Evolutionary conservation across 2,797 vertebrate genomes (phyloP).

Genomic region (Kryptopterus vitreolus): DNA sequence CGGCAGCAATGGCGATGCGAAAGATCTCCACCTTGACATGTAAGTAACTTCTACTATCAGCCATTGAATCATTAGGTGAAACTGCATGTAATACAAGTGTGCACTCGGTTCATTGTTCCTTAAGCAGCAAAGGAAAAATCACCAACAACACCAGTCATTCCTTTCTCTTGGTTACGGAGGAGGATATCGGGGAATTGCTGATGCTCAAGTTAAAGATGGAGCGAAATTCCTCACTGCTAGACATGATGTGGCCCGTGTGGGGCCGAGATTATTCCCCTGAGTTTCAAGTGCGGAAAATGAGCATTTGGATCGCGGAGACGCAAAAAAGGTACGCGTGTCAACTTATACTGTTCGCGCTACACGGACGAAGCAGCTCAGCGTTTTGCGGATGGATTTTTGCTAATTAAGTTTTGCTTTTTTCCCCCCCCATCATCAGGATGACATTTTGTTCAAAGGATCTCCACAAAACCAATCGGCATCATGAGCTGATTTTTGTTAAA

Average conservation of each 20-base stretch:
- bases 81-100: neutral
- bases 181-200: conserved; percentile 74
- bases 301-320: neutral
- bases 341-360: neutral
- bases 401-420: neutral
- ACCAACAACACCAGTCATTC: conserved; percentile 70
- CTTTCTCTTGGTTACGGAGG: conserved; percentile 77
- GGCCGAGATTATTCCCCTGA: neutral
- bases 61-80: neutral
- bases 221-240: neutral
- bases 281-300: neutral
- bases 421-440: neutral
- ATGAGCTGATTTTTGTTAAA: conserved; percentile 1
- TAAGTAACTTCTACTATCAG: conserved; percentile 59
- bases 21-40: conserved; percentile 73
- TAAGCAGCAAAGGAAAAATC: conserved; percentile 48
- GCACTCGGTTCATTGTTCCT: neutral
- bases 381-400: neutral
- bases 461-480: neutral
- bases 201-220: conserved; percentile 73
- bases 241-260: neutral
- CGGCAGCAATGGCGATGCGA: conserved; percentile 70
- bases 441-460: neutral
- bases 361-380: neutral
- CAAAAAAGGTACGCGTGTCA: neutral